These are phyloP conservation scores for Parnassius smintheus DNA, from an alignment of 2,888 invertebrate genomes.

Conservation along the genomic window DNA sequence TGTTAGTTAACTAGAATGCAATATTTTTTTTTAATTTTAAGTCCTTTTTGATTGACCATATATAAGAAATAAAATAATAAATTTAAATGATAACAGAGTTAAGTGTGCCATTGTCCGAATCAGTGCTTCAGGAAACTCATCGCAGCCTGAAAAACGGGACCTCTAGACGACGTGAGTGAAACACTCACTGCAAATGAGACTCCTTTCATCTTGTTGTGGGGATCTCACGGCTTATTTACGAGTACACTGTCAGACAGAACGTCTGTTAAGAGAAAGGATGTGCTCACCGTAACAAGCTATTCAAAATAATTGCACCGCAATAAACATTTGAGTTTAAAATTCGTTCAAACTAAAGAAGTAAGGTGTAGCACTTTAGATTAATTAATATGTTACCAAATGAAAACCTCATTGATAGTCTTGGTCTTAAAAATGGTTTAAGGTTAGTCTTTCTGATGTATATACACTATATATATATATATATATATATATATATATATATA, in stretches of 20 bases:
- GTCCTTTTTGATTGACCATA: too few species aligned
- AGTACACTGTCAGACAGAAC: slow-evolving; percentile 24
- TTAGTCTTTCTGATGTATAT: too few species aligned
- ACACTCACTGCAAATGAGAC: slow-evolving; percentile 62
- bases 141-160: slow-evolving; percentile 55
- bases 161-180: slow-evolving; percentile 49
- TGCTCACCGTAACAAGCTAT: slow-evolving; percentile 29
- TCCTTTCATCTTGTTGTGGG: slow-evolving; percentile 51
- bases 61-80: not conserved
- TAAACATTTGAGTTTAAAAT: slow-evolving; percentile 7
- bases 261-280: slow-evolving; percentile 24
- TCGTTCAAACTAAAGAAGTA: not conserved
- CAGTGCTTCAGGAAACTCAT: slow-evolving; percentile 52
- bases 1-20: too few species aligned
- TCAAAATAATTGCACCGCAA: slow-evolving; percentile 24
- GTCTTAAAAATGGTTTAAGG: too few species aligned
- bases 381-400: too few species aligned
- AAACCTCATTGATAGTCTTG: too few species aligned
- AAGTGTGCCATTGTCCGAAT: slow-evolving; percentile 39
- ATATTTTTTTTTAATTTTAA: too few species aligned
- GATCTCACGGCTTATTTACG: slow-evolving; percentile 49
- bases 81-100: slow-evolving; percentile 17
- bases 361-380: too few species aligned
- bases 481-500: too few species aligned
- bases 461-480: too few species aligned